Conservation (phyloP, 2,888 invertebrate genomes). For the Strigamia transsilvanica region DNA sequence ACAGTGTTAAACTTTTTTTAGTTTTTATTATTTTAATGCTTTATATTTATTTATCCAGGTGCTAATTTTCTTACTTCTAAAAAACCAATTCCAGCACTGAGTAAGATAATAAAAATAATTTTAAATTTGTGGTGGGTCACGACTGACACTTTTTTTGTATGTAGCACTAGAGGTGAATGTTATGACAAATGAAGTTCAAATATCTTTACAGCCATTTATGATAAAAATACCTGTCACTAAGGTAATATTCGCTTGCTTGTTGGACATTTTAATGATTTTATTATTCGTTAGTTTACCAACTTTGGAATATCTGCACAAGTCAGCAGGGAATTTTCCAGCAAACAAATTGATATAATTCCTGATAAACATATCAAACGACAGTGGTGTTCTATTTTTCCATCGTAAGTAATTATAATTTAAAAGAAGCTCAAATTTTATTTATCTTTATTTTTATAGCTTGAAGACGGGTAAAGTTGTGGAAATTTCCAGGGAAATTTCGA, state of each 20-base stretch:
- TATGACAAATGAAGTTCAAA: background rate
- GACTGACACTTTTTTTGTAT: background rate
- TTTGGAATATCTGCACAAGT: conserved; percentile 10
- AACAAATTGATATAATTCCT: background rate
- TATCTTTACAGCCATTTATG: background rate
- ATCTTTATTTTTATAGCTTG: conserved; percentile 37
- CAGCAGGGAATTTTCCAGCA: background rate
- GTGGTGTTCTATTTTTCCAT: background rate
- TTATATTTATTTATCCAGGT: conserved; percentile 12
- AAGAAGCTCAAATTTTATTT: background rate
- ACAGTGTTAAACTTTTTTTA: background rate
- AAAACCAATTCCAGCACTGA: background rate
- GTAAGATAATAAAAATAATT: background rate
- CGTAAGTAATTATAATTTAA: background rate
- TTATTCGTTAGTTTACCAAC: background rate
- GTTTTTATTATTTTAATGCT: background rate
- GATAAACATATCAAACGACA: conserved; percentile 14
- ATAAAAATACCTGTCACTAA: conserved; percentile 5
- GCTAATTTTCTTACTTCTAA: conserved; percentile 24
- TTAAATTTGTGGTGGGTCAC: background rate
- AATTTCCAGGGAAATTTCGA: conserved; percentile 24
- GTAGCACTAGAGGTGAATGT: conserved; percentile 9
- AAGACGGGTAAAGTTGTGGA: conserved; percentile 50
- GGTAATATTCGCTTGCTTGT: background rate
- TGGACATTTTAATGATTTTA: background rate